Conservation (phyloP, 2,797 vertebrate species). For the Oreochromis grahami region DNA sequence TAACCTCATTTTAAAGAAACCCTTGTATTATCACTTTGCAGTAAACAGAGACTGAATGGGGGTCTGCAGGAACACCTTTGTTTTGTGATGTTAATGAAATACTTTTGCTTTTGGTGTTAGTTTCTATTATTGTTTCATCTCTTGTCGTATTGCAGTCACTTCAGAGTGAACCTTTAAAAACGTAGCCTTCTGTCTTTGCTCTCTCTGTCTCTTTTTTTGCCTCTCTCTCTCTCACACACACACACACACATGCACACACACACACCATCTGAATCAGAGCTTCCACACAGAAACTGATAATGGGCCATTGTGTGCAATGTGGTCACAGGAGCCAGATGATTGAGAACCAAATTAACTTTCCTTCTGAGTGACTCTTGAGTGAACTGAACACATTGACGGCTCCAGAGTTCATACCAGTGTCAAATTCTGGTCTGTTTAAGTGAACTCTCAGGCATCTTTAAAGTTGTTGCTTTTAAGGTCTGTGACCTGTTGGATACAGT, state of each 20-base stretch:
- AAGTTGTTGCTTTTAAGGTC: background rate
- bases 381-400: slow-evolving; percentile 19
- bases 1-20: slow-evolving; percentile 28
- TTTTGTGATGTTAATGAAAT: background rate
- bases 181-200: background rate
- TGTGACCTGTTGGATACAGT: background rate
- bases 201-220: background rate
- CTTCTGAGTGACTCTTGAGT: slow-evolving; percentile 58
- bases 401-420: slow-evolving; percentile 22
- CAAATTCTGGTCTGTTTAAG: slow-evolving; percentile 33
- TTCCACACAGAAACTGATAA: slow-evolving; percentile 48
- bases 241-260: background rate
- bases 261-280: slow-evolving; percentile 15
- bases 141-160: background rate
- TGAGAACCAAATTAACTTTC: slow-evolving; percentile 65
- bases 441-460: background rate
- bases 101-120: background rate
- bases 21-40: slow-evolving; percentile 39
- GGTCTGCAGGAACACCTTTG: background rate
- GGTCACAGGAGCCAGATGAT: slow-evolving; percentile 45
- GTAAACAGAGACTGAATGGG: background rate
- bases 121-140: background rate
- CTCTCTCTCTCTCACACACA: background rate
- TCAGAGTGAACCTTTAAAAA: background rate
- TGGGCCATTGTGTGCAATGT: slow-evolving; percentile 40